A percentile compares a stretch with the other conserved stretches of the same genome.
phyloP scores from a whole-genome alignment of 2,797 vertebrate species.

The Myotis myotis region DNA sequence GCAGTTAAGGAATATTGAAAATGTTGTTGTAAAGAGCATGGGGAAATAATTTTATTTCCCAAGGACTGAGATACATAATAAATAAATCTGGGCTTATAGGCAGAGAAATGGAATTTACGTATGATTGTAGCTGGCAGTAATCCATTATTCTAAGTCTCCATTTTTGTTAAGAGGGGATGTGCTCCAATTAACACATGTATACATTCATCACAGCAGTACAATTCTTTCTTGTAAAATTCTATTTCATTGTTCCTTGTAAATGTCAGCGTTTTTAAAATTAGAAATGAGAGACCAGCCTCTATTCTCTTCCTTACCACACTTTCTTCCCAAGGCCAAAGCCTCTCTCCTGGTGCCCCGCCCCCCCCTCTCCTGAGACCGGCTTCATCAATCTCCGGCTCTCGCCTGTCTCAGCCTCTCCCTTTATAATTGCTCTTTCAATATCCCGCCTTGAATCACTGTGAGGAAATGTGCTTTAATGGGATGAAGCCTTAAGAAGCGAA shows the following conservation, averaged over 20 bases:
- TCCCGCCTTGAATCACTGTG: not conserved
- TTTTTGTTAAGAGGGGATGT: conserved; percentile 29
- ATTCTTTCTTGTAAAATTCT: not conserved
- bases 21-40: conserved; percentile 17
- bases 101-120: conserved; percentile 26
- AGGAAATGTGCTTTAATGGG: conserved; percentile 46
- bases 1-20: conserved; percentile 24
- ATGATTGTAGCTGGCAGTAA: not conserved
- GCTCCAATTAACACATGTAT: not conserved
- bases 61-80: conserved; percentile 36
- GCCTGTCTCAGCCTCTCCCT: not conserved
- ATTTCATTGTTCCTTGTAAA: not conserved
- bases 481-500: not conserved
- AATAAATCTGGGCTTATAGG: conserved; percentile 40
- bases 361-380: not conserved
- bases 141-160: conserved; percentile 4
- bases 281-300: not conserved
- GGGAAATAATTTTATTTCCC: conserved; percentile 56
- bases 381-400: not conserved
- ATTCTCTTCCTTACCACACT: not conserved
- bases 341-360: not conserved
- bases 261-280: conserved; percentile 10
- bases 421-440: conserved; percentile 31
- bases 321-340: not conserved
- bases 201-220: conserved; percentile 1